Base-by-base conservation (phyloP, 1,140 invertebrate species). In the Drosophila melanica region DNA sequence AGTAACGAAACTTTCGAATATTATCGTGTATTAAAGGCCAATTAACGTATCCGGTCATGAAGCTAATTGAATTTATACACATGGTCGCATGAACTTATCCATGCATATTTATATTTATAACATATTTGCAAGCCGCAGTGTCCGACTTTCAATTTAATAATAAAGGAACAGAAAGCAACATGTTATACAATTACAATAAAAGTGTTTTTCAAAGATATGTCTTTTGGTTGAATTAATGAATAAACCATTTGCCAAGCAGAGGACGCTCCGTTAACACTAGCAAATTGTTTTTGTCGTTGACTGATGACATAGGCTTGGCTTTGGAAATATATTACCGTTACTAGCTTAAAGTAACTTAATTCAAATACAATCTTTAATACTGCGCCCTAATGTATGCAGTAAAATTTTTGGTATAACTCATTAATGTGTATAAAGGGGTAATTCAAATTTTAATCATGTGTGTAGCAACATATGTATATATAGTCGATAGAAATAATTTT, bases 1-100 rank as follows among this genome's bases (percentile, higher is more conserved):
- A 48, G 35, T 44, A 39, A 30, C 14, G 41, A 54, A 58, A 55
- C 33, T 23, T 62, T 27, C 9, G 18, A 58, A 42, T n/a, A n/a
- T n/a, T n/a, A n/a, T 18, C 47, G 50, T 37, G 45, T 65, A 72
- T 79, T 82, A 84, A 82, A 82, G 80, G 79, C 73, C 81, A 84
- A 80, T 84, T 85, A 84, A 80, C 81, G 66, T 62, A 67, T 39
- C 59, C 54, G 48, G 58, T 53, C 66, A 64, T 65, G 64, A 69
- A 67, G 44, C 39, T 84, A 85, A 84, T 85, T 84, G 81, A 85
- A 84, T 85, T 63, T 63, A 45, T 64, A 47, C 81, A 75, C 81
- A 77, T 80, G 77, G 80, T 37, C 75, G 80, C 58, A 58, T 33
- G 0, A 18, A 62, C 51, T 50, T 54, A 53, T 54, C 48, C 64